Evolutionary conservation across 2,888 invertebrate genomes (phyloP), one percentile per base, ranked within the genome.

Genomic region (Phymatocera aterrima): DNA sequence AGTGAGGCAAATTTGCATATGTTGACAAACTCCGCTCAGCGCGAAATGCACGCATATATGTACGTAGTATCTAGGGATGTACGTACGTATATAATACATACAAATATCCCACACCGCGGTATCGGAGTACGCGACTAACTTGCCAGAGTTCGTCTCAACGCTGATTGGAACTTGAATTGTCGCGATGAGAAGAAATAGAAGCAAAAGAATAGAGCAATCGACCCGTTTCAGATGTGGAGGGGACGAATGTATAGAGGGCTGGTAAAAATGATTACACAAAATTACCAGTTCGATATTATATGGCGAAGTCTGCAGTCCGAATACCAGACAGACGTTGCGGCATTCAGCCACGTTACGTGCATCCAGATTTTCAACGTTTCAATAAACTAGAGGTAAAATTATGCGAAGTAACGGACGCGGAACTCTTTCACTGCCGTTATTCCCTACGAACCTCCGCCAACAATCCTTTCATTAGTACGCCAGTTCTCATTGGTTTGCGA

Each of bases 1-100:
- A 3, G 8, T 6, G 57, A 40, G 57, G 57, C n/a, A 80, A 83
- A 87, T 87, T 87, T 85, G 83, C 86, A 85, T 86, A 82, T 83
- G 83, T 85, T 84, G 86, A 85, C 83, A 80, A 81, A 84, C 81
- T 79, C 15, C 28, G 57, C 80, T 48, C 43, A 51, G 24, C 34
- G 40, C n/a, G 64, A 64, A 37, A 46, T 28, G 68, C 43, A 24
- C 24, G 24, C 28, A 40, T 46, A 21, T 46, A 31, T 8, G n/a
- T 28, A 43, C n/a, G 28, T 28, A 12, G n/a, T n/a, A n/a, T n/a
- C n/a, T 61, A 34, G n/a, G 2, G 6, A 61, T 64, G 51, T 51
- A 51, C n/a, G 51, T 51, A 18, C 15, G 61, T 64, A 34, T 12
- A 34, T 37, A 64, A 37, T 61, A 24, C 10, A 21, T 57, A 57